phyloP scores from a whole-genome alignment of 35 echinoderm and acorn worm genomes.

The Hemicentrotus pulcherrimus region DNA sequence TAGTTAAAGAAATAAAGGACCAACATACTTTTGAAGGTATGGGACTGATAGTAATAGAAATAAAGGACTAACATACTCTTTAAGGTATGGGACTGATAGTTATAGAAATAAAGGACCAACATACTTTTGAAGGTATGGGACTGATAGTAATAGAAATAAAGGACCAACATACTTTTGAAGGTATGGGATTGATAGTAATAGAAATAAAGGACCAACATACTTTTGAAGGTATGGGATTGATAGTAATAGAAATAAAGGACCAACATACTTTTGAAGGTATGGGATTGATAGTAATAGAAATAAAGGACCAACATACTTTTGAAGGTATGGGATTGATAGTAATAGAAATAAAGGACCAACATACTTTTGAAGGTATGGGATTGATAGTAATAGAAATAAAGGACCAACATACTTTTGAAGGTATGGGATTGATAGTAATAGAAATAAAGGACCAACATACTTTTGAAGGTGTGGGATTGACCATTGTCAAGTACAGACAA shows the following conservation, averaged over 20 bases:
- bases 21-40: constrained; percentile 99
- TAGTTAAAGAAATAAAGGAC: neutral
- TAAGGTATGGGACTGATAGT: constrained; percentile 70
- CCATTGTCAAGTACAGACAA: no score
- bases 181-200: constrained; percentile 36
- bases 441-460: constrained; percentile 66
- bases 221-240: constrained; percentile 88
- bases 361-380: constrained; percentile 97
- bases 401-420: constrained; percentile 98
- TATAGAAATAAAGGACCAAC: constrained; percentile 48
- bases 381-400: neutral
- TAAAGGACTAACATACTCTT: constrained; percentile 99
- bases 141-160: neutral
- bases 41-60: no score
- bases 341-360: constrained; percentile 62
- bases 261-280: constrained; percentile 99
- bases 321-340: constrained; percentile 72
- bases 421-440: constrained; percentile 33
- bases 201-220: constrained; percentile 79
- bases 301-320: constrained; percentile 82
- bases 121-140: constrained; percentile 95
- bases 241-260: neutral
- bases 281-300: neutral
- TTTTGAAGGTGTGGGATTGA: constrained; percentile 84
- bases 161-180: constrained; percentile 96